phyloP scores from a whole-genome alignment of 2,888 invertebrate species.

The Caenorhabditis drosophilae region DNA sequence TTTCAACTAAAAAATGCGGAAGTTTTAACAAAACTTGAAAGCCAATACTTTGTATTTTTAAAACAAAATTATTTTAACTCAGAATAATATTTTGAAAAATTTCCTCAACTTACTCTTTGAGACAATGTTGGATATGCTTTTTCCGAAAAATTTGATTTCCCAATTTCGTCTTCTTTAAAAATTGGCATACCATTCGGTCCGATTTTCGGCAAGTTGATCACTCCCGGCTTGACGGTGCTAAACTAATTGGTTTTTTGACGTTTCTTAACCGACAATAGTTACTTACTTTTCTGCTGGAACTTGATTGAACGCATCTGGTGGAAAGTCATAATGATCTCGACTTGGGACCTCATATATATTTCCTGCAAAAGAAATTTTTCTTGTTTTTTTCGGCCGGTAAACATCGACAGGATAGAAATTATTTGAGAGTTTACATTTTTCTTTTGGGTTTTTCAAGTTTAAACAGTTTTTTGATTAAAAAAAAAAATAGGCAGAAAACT shows the following conservation, averaged over 20 bases:
- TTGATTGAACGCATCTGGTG: conserved; percentile 34
- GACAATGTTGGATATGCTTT: conserved; percentile 43
- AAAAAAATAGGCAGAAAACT: neutral
- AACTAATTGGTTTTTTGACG: too few species aligned
- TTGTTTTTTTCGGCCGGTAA: too few species aligned
- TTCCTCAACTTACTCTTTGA: conserved; percentile 44
- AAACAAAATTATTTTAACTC: too few species aligned
- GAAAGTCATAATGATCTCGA: conserved; percentile 48
- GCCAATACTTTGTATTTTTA: too few species aligned
- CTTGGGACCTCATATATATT: conserved; percentile 48
- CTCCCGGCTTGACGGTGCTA: conserved; percentile 31
- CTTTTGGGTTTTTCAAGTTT: too few species aligned
- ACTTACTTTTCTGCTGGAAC: too few species aligned
- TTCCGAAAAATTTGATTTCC: neutral
- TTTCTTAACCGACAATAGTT: too few species aligned
- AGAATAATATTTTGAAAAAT: too few species aligned
- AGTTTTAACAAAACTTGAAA: too few species aligned
- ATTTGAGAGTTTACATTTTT: too few species aligned
- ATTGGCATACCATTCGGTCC: conserved; percentile 53
- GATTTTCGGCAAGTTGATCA: conserved; percentile 50
- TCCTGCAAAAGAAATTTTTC: conserved; percentile 10
- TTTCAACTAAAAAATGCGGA: too few species aligned
- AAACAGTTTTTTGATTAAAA: neutral
- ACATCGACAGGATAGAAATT: too few species aligned
- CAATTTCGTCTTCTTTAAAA: conserved; percentile 20